A percentile compares a stretch with the other conserved stretches of the same genome.
These are phyloP conservation scores for Leptatherina wallacei DNA, from an alignment of 2,797 vertebrate species.

Conservation along the genomic window DNA sequence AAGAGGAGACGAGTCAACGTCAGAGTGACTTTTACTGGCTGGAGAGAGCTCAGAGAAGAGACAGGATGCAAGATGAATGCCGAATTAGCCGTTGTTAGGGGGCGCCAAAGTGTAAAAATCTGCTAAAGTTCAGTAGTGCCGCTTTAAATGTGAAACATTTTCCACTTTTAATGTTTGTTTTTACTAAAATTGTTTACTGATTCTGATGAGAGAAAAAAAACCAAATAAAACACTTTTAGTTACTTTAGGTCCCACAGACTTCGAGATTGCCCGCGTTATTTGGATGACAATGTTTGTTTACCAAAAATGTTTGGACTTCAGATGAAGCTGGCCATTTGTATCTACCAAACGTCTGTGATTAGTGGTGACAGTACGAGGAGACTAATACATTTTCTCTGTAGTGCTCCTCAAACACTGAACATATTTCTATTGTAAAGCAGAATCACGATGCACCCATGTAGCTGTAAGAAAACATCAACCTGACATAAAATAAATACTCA, in stretches of 20 bases:
- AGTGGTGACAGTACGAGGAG: not conserved
- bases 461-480: slow-evolving; percentile 38
- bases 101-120: too few species aligned
- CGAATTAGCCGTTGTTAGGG: too few species aligned
- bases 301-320: not conserved
- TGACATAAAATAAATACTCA: slow-evolving; percentile 59
- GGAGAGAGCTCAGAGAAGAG: too few species aligned
- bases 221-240: not conserved
- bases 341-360: not conserved
- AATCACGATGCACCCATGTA: not conserved
- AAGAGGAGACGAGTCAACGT: too few species aligned
- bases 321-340: not conserved
- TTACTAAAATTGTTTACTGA: too few species aligned
- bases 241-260: too few species aligned
- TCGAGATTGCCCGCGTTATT: not conserved
- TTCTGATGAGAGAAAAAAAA: not conserved
- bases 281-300: not conserved
- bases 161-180: too few species aligned
- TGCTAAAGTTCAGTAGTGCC: too few species aligned
- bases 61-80: too few species aligned
- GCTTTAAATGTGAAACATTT: too few species aligned
- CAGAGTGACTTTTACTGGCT: too few species aligned
- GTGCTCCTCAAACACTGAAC: slow-evolving; percentile 5
- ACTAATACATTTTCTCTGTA: not conserved
- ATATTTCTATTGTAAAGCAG: not conserved